These are phyloP conservation scores for Stenichneumon culpator DNA, from an alignment of 2,888 invertebrate genomes.

Conservation along the genomic window DNA sequence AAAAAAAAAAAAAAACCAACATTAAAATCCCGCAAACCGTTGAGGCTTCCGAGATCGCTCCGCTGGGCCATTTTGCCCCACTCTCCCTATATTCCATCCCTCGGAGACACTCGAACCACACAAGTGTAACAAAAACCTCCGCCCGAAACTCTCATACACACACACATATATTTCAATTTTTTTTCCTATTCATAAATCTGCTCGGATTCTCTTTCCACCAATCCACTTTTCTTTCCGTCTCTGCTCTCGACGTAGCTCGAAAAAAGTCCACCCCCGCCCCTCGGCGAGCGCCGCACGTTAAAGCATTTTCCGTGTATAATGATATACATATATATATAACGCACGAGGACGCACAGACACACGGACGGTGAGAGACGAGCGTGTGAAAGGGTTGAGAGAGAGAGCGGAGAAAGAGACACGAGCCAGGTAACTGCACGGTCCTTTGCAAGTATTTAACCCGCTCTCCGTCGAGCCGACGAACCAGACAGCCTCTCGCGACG, in stretches of 20 bases:
- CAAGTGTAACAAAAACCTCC: constrained; percentile 6
- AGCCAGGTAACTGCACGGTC: constrained; percentile 2
- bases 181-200: constrained; percentile 28
- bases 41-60: not conserved
- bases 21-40: not conserved
- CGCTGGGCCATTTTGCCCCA: not conserved
- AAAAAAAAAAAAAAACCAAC: not conserved
- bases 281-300: not conserved
- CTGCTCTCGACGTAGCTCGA: not conserved
- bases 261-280: not conserved
- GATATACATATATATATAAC: constrained; percentile 6
- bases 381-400: not conserved
- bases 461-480: not conserved
- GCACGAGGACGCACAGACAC: no score
- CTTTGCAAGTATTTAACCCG: constrained; percentile 43
- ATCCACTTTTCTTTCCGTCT: constrained; percentile 5
- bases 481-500: constrained; percentile 9
- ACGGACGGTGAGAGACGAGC: not conserved
- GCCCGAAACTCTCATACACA: not conserved
- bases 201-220: constrained; percentile 3
- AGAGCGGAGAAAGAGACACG: constrained; percentile 12
- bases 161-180: not conserved
- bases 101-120: constrained; percentile 38
- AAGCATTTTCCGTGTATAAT: not conserved
- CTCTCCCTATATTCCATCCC: not conserved